These are phyloP conservation scores for Nymphicus hollandicus DNA, from an alignment of 2,113 vertebrate genomes.

Conservation along the genomic window DNA sequence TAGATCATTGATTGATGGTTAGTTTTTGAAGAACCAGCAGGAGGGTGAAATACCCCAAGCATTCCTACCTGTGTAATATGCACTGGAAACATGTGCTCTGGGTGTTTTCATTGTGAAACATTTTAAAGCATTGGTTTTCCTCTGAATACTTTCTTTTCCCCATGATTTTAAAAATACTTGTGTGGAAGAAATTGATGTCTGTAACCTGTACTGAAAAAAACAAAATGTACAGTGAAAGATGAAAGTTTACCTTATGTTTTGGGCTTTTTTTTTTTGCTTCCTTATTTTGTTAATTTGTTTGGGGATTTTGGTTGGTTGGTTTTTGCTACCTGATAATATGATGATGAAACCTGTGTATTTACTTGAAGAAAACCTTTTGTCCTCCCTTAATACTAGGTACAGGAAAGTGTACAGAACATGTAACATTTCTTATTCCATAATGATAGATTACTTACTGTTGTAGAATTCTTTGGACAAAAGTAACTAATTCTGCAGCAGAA, in stretches of 20 bases:
- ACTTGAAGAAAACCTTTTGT: background rate
- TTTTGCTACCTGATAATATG: background rate
- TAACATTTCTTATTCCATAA: background rate
- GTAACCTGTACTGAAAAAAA: background rate
- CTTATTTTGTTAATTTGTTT: background rate
- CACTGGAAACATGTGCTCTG: background rate
- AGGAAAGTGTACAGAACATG: background rate
- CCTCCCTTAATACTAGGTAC: background rate
- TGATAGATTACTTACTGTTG: background rate
- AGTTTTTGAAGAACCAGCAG: background rate
- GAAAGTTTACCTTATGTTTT: background rate
- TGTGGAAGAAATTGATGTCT: background rate
- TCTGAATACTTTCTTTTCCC: background rate
- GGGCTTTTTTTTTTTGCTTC: too few species aligned
- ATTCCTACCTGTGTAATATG: background rate
- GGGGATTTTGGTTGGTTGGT: background rate
- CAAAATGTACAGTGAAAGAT: rapidly evolving
- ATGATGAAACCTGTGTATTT: background rate
- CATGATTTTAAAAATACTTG: background rate
- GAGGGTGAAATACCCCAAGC: background rate
- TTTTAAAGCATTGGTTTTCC: background rate
- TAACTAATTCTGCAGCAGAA: background rate
- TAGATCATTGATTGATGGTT: background rate
- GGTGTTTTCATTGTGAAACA: background rate
- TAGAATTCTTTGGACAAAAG: background rate